Percentiles rank a stretch among this genome's conserved stretches.
These are phyloP conservation scores for Scotopteryx bipunctaria DNA, from an alignment of 2,888 invertebrate species.

Conservation along the genomic window DNA sequence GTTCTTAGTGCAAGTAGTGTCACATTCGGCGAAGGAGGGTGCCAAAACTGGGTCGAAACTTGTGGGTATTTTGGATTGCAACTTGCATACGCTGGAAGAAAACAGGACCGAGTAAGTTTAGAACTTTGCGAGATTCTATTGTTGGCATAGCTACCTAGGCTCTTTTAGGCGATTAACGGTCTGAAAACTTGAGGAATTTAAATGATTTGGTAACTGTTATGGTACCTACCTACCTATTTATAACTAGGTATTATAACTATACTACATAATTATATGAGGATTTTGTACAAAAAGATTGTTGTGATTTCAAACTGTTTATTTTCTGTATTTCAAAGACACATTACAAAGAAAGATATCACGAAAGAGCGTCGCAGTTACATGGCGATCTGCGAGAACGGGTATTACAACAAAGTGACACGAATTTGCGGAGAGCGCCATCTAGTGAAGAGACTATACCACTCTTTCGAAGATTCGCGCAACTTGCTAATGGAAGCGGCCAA, in stretches of 20 bases:
- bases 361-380: conserved; percentile 82
- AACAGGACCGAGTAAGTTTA: conserved; percentile 81
- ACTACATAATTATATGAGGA: too few species aligned
- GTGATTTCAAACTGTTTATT: neutral
- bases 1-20: conserved; percentile 84
- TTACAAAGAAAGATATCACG: conserved; percentile 64
- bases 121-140: conserved; percentile 8
- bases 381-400: conserved; percentile 80
- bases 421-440: conserved; percentile 70
- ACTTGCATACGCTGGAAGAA: conserved; percentile 86
- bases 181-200: neutral
- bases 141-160: neutral
- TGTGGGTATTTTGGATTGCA: conserved; percentile 82
- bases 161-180: neutral
- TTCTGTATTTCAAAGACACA: conserved; percentile 59
- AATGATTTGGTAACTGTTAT: neutral
- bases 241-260: too few species aligned
- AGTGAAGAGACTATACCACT: conserved; percentile 77
- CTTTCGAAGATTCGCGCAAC: conserved; percentile 71
- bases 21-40: conserved; percentile 82
- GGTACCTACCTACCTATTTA: too few species aligned
- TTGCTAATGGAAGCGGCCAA: conserved; percentile 86
- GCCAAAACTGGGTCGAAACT: conserved; percentile 83
- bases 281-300: too few species aligned
- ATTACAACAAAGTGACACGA: conserved; percentile 80